A percentile compares a stretch with the other conserved stretches of the same genome.
Conservation (phyloP, 2,797 vertebrate species). For the Hypotaenidia okinawae region DNA sequence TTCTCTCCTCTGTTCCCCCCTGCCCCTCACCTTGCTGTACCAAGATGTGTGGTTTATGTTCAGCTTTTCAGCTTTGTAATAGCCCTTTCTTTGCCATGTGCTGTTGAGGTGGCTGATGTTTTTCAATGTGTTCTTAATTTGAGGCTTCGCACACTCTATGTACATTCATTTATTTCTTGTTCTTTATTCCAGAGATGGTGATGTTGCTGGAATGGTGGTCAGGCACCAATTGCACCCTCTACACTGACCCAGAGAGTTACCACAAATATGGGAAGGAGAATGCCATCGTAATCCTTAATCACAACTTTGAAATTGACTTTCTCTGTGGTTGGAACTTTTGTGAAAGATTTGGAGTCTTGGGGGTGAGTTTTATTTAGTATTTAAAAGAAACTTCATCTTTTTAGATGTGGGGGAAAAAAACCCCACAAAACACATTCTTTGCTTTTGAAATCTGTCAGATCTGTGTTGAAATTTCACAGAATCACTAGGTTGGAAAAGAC, state of each 20-base stretch:
- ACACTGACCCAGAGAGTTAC: constrained; percentile 86
- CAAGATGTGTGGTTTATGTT: neutral
- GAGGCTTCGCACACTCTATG: neutral
- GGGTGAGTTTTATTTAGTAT: constrained; percentile 83
- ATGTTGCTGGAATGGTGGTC: constrained; percentile 97
- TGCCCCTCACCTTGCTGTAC: neutral
- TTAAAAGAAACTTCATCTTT: neutral
- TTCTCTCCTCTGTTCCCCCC: neutral
- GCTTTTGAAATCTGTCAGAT: neutral
- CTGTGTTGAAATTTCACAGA: neutral
- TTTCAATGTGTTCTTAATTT: neutral
- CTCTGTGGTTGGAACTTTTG: constrained; percentile 96
- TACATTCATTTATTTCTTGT: constrained; percentile 29
- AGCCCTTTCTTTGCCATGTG: neutral
- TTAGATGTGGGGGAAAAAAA: neutral
- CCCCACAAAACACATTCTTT: neutral
- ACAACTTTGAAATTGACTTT: constrained; percentile 97
- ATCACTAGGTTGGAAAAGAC: too few relatives aligned
- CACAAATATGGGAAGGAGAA: constrained; percentile 89
- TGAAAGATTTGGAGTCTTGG: constrained; percentile 92
- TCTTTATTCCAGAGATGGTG: constrained; percentile 89
- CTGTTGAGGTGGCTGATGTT: neutral
- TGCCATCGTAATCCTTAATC: constrained; percentile 94
- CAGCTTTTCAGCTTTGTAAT: neutral
- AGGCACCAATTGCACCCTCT: constrained; percentile 89